Base-by-base conservation (phyloP, 2,888 invertebrate species). In the Pyralis farinalis region DNA sequence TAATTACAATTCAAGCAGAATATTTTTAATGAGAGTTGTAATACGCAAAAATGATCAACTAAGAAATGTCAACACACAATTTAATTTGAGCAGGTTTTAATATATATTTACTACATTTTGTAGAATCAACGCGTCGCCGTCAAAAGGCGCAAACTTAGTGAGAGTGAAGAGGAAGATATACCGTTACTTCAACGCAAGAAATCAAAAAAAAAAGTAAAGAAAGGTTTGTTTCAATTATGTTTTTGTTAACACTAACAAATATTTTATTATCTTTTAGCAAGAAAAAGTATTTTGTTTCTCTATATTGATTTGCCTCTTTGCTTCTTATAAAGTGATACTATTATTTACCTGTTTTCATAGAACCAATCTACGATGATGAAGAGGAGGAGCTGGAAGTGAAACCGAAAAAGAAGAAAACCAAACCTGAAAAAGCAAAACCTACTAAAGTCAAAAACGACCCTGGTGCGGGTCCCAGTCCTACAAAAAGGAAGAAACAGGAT, bases 401-500 rank as follows among this genome's bases (percentile, higher is more conserved):
- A 20, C 90, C 91, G 35, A 91, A 91, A 63, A 93, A 92, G 58
- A 91, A 91, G 52, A 92, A 91, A 68, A 91, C 70, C 57, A 69
- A 82, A 42, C 71, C 77, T 62, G 69, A 62, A 9, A 69, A 58
- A 55, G 64, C 59, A 12, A 77, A 75, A 53, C 38, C 64, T 33
- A 62, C 53, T 32, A 77, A 76, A 55, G 80, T 81, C 27, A 85
- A 82, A 53, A 49, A 65, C 30, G 76, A 81, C 53, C 60, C 71
- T 38, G 60, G 58, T 40, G 71, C 75, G 52, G 65, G 70, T 30
- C 63, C 83, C 58, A 85, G 91, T 55, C 92, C 93, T 34, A 91
- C 91, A 30, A 94, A 93, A 53, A 92, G n/a, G 73, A 95, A 95
- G 72, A 95, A 95, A 68, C 93, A 94, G 54, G 96, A 96, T 39